Percentiles rank a stretch among this genome's conserved stretches.
Conservation (phyloP, 2,888 invertebrate species). For the Sinhomidia bicolor region DNA sequence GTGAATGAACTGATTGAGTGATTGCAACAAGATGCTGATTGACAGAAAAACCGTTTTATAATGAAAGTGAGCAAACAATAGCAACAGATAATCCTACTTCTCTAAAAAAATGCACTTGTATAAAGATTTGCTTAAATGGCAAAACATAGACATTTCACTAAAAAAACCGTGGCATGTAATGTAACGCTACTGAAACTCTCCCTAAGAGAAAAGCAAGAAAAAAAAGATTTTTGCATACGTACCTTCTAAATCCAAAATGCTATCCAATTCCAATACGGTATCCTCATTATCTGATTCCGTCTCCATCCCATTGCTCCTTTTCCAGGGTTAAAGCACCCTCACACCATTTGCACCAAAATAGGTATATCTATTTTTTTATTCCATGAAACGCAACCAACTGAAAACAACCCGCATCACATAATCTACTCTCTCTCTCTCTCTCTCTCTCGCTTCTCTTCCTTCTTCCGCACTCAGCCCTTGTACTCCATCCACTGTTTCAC, state of each 20-base stretch:
- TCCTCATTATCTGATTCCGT: slow-evolving; percentile 79
- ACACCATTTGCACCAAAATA: slow-evolving; percentile 55
- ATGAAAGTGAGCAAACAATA: neutral
- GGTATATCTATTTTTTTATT: too few species aligned
- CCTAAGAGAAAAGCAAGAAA: neutral
- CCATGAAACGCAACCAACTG: neutral
- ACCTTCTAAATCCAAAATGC: slow-evolving; percentile 79
- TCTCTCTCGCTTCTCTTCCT: neutral
- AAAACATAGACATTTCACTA: too few species aligned
- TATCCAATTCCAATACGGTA: slow-evolving; percentile 77
- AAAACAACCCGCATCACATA: neutral
- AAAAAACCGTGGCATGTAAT: too few species aligned
- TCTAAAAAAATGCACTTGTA: too few species aligned
- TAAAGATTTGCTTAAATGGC: too few species aligned
- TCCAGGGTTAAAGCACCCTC: slow-evolving; percentile 60
- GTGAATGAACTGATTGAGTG: too few species aligned
- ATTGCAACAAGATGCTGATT: too few species aligned
- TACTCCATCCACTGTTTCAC: too few species aligned
- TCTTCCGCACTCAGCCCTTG: neutral
- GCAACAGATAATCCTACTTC: neutral
- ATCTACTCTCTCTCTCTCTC: too few species aligned
- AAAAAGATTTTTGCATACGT: slow-evolving; percentile 13
- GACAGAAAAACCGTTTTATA: too few species aligned
- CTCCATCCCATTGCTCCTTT: slow-evolving; percentile 79
- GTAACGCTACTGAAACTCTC: too few species aligned